Conservation (phyloP, 53 echinoderm and acorn worm genomes). For the Holothuria leucospilota region DNA sequence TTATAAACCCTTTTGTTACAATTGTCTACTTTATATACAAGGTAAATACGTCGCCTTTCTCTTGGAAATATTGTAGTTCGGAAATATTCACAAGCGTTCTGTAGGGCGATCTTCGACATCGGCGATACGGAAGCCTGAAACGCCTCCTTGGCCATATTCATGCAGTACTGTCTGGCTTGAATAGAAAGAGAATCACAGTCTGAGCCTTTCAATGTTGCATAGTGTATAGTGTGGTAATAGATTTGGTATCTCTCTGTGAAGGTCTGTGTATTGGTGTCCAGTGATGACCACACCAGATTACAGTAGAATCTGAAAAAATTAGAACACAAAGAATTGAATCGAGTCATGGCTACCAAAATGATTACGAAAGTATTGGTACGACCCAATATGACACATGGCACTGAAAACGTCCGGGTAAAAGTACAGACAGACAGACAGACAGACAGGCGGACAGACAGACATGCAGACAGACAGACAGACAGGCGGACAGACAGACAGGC, state of each 20-base stretch:
- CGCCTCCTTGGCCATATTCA: slow-evolving; percentile 21
- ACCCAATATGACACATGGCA: too few species aligned
- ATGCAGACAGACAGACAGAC: too few species aligned
- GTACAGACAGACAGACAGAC: too few species aligned
- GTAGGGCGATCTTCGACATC: not conserved
- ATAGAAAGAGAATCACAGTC: slow-evolving; percentile 2
- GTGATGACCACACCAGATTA: slow-evolving; percentile 20
- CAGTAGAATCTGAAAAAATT: slow-evolving; percentile 10
- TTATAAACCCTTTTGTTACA: slow-evolving; percentile 21
- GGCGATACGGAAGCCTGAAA: slow-evolving; percentile 30
- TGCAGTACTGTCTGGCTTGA: slow-evolving; percentile 17
- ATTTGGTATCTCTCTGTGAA: slow-evolving; percentile 4
- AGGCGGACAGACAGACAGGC: too few species aligned
- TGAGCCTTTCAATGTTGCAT: not conserved
- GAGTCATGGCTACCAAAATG: not conserved
- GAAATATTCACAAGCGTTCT: slow-evolving; percentile 39
- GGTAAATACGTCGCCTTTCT: slow-evolving; percentile 31
- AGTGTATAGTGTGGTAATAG: slow-evolving; percentile 20
- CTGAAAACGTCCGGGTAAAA: not conserved
- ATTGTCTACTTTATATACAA: slow-evolving; percentile 33
- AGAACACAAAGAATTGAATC: not conserved
- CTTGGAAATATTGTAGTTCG: not conserved
- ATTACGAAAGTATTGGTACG: too few species aligned
- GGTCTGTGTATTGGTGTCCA: not conserved
- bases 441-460: too few species aligned